Conservation (phyloP, 2,888 invertebrate species). For the Microchrysa polita region DNA sequence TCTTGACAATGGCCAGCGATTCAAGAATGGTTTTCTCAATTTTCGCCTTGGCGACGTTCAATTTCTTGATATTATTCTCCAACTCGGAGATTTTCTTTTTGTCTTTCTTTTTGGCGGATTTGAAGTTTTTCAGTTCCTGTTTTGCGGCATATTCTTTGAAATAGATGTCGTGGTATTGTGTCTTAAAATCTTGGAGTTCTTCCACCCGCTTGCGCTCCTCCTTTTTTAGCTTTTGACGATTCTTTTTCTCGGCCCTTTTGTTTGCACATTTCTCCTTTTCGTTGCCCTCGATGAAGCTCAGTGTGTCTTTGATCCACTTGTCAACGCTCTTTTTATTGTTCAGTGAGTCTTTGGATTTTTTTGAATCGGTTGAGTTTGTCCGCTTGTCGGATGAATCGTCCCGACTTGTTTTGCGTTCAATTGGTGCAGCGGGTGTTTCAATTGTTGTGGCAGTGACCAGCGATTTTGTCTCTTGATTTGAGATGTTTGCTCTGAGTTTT, state of each 20-base stretch:
- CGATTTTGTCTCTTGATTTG: too few species aligned
- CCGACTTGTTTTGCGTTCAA: too few species aligned
- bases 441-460: too few species aligned
- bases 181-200: slow-evolving; percentile 60
- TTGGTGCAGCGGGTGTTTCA: too few species aligned
- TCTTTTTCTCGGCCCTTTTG: slow-evolving; percentile 64
- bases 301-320: slow-evolving; percentile 62
- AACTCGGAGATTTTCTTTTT: slow-evolving; percentile 62
- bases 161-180: slow-evolving; percentile 62
- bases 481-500: too few species aligned
- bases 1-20: slow-evolving; percentile 62
- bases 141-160: slow-evolving; percentile 62
- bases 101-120: slow-evolving; percentile 57
- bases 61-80: slow-evolving; percentile 61
- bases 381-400: too few species aligned
- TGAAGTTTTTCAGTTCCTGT: slow-evolving; percentile 58
- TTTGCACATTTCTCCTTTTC: slow-evolving; percentile 52
- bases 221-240: slow-evolving; percentile 63
- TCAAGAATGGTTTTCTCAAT: slow-evolving; percentile 62
- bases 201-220: slow-evolving; percentile 62
- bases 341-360: background rate
- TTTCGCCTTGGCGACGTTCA: slow-evolving; percentile 62
- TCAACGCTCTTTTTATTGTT: slow-evolving; percentile 53
- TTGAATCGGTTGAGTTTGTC: background rate
- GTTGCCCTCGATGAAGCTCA: slow-evolving; percentile 61